Conservation (phyloP, 2,797 vertebrate species). For the Lithobates pipiens region DNA sequence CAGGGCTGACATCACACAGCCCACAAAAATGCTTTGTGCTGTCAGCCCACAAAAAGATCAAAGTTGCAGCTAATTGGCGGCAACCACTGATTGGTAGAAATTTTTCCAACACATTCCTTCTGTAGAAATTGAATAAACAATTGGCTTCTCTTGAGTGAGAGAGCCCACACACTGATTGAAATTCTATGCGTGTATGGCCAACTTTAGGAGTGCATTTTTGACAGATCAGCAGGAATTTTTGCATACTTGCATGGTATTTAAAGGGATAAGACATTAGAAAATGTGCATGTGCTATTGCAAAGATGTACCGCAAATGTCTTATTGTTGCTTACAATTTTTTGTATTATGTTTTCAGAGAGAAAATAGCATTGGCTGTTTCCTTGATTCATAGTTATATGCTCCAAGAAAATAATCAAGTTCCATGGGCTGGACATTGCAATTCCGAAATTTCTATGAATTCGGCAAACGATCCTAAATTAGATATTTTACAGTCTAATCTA, state of each 20-base stretch:
- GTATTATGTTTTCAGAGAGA: conserved; percentile 35
- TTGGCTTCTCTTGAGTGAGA: too few relatives aligned
- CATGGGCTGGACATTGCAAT: conserved; percentile 36
- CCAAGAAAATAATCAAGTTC: conserved; percentile 46
- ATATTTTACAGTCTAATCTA: neutral
- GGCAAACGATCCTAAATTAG: neutral
- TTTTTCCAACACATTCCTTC: too few relatives aligned
- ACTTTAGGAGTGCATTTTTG: neutral
- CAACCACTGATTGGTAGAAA: too few relatives aligned
- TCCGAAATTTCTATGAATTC: neutral
- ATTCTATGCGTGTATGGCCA: too few relatives aligned
- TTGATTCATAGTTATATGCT: conserved; percentile 57
- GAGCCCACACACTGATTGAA: too few relatives aligned
- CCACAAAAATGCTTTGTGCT: neutral
- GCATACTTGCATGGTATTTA: too few relatives aligned
- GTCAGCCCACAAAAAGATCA: neutral
- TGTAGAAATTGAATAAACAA: too few relatives aligned
- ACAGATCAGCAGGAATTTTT: neutral
- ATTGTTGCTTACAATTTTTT: neutral
- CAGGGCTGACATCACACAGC: neutral
- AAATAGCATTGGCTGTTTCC: conserved; percentile 33
- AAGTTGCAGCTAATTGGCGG: too few relatives aligned
- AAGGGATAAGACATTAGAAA: neutral
- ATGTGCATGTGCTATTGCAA: neutral
- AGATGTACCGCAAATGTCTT: neutral